Evolutionary conservation across 92 coral and sea anemone genomes (phyloP), one percentile per base, ranked within the genome.

Genomic region (Epizoanthus scotinus): DNA sequence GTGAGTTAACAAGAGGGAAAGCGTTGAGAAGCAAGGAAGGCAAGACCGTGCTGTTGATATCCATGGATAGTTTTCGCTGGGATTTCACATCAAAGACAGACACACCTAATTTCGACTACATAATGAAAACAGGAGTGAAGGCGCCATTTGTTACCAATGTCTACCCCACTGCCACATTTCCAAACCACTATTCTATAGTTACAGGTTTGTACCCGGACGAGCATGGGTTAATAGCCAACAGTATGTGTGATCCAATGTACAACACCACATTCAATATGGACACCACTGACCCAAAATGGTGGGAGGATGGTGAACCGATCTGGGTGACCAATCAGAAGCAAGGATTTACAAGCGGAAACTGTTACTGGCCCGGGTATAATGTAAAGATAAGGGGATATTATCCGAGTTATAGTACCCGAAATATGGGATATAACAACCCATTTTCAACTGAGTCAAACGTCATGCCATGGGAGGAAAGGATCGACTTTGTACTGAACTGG

Each of bases 281-380:
- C 74, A 88, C 84, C 49, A 86, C 85, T 7, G 95, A 91, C 24
- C 74, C 92, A 8, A 85, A 89, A 62, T 94, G 98, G 98, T 94
- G 98, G 98, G 75, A 92, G 77, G 89, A 83, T 8, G 92, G 89
- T 0, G 95, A 94, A 40, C 98, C 98, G 0, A 55, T 94, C 13
- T 94, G 98, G 98, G 84, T 89, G 8, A 91, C 98, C 5, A 94
- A 94, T 79, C 86, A 94, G 74, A 84, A 78, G 24, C 95, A 94
- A 5, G 98, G 98, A 31, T 88, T 84, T 47, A 67, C 71, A 19
- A 94, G 98, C 64, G 98, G 95, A 7, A 80, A 85, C 24, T 84
- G 95, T 65, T 87, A 56, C 70, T 94, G 89, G 83, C 98, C 98
- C 0, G 98, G 98, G 0, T 94, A 72, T 59, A 92, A 94, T 77